phyloP scores from a whole-genome alignment of 1,140 invertebrate species.

The Contarinia nasturtii region DNA sequence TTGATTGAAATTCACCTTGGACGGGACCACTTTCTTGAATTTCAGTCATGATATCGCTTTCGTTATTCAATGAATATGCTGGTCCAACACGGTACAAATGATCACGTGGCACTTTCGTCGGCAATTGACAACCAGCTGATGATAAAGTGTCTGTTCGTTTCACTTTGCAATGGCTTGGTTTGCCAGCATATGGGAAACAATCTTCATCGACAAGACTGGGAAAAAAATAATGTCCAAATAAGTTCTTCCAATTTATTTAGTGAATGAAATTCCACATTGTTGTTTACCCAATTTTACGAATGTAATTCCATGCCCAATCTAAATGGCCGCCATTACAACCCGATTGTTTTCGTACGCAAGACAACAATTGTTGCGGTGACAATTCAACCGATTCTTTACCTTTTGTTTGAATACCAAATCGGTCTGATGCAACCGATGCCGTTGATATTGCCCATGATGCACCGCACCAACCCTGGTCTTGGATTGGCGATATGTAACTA shows the following conservation, averaged over 20 bases:
- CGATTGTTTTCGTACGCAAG: constrained; percentile 59
- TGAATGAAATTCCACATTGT: too few relatives aligned
- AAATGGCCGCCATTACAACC: constrained; percentile 76
- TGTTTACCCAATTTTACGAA: constrained; percentile 65
- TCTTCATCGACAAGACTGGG: constrained; percentile 54
- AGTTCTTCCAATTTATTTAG: too few relatives aligned
- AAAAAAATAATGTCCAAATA: too few relatives aligned
- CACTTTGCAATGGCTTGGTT: constrained; percentile 34
- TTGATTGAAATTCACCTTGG: constrained; percentile 60
- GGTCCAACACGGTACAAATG: constrained; percentile 62
- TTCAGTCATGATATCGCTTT: constrained; percentile 79
- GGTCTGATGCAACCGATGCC: constrained; percentile 56
- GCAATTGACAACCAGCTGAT: constrained; percentile 28
- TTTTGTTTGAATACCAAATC: constrained; percentile 63
- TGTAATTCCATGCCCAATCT: constrained; percentile 78
- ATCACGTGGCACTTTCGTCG: constrained; percentile 27
- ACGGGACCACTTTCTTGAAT: constrained; percentile 83
- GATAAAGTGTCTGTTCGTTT: constrained; percentile 26
- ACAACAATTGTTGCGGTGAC: constrained; percentile 68
- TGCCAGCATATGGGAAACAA: constrained; percentile 63
- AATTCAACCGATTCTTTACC: constrained; percentile 47
- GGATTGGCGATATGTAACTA: constrained; percentile 42
- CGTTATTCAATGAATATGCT: constrained; percentile 56
- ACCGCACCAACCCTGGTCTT: constrained; percentile 82
- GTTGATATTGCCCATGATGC: constrained; percentile 86